Evolutionary conservation across 2,888 invertebrate genomes (phyloP).

Genomic region (Conops quadrifasciatus): DNA sequence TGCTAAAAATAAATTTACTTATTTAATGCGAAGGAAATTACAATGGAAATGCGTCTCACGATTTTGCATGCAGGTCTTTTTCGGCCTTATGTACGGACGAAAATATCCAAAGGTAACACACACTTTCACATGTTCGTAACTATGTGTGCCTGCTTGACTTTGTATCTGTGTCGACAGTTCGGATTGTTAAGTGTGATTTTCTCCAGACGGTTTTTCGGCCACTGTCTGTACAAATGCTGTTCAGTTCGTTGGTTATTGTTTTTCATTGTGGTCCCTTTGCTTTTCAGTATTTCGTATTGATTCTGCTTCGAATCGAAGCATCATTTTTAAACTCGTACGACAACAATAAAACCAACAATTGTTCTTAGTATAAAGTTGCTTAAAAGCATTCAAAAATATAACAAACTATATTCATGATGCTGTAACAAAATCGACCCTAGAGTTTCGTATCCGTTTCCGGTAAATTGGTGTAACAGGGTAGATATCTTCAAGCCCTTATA

Average conservation of each 20-base stretch:
- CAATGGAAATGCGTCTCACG: background rate
- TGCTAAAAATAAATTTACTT: background rate
- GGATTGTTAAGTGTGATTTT: constrained; percentile 23
- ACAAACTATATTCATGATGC: too few species aligned
- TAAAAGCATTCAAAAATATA: too few species aligned
- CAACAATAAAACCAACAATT: too few species aligned
- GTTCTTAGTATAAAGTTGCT: too few species aligned
- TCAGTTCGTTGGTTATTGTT: constrained; percentile 47
- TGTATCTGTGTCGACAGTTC: background rate
- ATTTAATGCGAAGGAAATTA: background rate
- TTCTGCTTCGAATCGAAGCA: constrained; percentile 5
- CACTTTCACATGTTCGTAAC: background rate
- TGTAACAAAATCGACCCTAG: too few species aligned
- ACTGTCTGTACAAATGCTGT: constrained; percentile 32
- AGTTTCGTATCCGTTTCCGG: too few species aligned
- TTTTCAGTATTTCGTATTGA: constrained; percentile 29
- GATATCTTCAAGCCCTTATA: too few species aligned
- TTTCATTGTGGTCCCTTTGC: constrained; percentile 46
- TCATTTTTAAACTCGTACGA: too few species aligned
- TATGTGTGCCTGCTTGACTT: too few species aligned
- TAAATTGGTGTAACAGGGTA: too few species aligned
- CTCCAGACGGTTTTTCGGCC: constrained; percentile 25
- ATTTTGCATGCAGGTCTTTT: background rate
- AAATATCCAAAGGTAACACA: background rate
- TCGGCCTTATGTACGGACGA: background rate